Evolutionary conservation across 2,113 vertebrate species (phyloP).

Genomic region (Sylvilagus bachmani): DNA sequence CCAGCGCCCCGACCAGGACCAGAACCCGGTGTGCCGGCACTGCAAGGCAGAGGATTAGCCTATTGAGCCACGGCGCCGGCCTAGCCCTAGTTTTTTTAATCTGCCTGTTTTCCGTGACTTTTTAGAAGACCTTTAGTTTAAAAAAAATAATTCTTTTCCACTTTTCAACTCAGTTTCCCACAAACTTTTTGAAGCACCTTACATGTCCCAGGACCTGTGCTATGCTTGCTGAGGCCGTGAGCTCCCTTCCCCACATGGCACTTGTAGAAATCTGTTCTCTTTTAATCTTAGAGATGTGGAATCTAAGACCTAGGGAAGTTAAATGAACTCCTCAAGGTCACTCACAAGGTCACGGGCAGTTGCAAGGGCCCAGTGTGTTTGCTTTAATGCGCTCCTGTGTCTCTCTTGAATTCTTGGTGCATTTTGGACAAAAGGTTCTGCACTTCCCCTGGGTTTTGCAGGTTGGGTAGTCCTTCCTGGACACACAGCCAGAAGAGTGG

Average conservation of each 20-base stretch:
- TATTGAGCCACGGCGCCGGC: too few relatives aligned
- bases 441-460: neutral
- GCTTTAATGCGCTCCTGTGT: neutral
- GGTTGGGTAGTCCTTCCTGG: too few relatives aligned
- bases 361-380: neutral
- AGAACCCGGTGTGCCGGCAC: too few relatives aligned
- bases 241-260: neutral
- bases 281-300: neutral
- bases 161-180: too few relatives aligned
- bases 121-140: too few relatives aligned
- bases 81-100: too few relatives aligned
- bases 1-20: too few relatives aligned
- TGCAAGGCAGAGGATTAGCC: too few relatives aligned
- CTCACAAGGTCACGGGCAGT: neutral
- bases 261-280: neutral
- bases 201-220: neutral
- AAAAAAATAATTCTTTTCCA: too few relatives aligned
- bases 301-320: neutral
- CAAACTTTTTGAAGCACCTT: neutral
- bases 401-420: neutral
- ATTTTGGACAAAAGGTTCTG: neutral
- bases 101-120: too few relatives aligned
- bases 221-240: rapidly evolving
- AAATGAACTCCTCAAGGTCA: neutral
- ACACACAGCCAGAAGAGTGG: neutral